Conservation (phyloP, 2,888 invertebrate species). For the Leptinotarsa rubiginosa region DNA sequence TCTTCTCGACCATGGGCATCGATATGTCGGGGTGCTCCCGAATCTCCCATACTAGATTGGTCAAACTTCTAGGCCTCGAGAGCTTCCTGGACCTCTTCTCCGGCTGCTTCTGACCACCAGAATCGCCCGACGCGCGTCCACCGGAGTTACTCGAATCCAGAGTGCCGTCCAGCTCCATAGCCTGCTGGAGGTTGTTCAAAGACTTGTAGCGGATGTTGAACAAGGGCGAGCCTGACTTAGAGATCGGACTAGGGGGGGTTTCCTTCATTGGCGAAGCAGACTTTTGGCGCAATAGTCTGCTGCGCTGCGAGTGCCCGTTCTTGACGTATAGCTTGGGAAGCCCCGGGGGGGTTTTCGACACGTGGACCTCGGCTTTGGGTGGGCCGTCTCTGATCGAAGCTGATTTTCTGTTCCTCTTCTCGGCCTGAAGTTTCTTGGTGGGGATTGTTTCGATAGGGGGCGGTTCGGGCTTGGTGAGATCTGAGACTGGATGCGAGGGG, state of each 20-base stretch:
- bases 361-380: slow-evolving; percentile 63
- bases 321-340: slow-evolving; percentile 85
- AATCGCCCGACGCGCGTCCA: slow-evolving; percentile 87
- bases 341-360: slow-evolving; percentile 68
- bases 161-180: slow-evolving; percentile 80
- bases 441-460: slow-evolving; percentile 94
- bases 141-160: slow-evolving; percentile 91
- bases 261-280: slow-evolving; percentile 80
- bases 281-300: slow-evolving; percentile 77
- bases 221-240: slow-evolving; percentile 80
- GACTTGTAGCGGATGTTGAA: slow-evolving; percentile 81
- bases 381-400: slow-evolving; percentile 69
- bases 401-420: slow-evolving; percentile 80
- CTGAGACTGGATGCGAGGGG: slow-evolving; percentile 58
- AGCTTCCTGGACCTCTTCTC: slow-evolving; percentile 85
- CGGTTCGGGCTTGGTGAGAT: slow-evolving; percentile 82
- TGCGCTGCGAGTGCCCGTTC: slow-evolving; percentile 76
- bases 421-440: slow-evolving; percentile 79
- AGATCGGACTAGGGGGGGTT: slow-evolving; percentile 74
- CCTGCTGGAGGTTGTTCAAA: slow-evolving; percentile 78
- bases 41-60: slow-evolving; percentile 87
- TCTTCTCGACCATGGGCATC: slow-evolving; percentile 58
- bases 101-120: slow-evolving; percentile 80
- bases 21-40: slow-evolving; percentile 63
- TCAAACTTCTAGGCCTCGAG: slow-evolving; percentile 86